Percentiles rank a stretch among this genome's conserved stretches.
Evolutionary conservation across 2,797 vertebrate species (phyloP).

Genomic region (Oceanodroma leucorhoa): DNA sequence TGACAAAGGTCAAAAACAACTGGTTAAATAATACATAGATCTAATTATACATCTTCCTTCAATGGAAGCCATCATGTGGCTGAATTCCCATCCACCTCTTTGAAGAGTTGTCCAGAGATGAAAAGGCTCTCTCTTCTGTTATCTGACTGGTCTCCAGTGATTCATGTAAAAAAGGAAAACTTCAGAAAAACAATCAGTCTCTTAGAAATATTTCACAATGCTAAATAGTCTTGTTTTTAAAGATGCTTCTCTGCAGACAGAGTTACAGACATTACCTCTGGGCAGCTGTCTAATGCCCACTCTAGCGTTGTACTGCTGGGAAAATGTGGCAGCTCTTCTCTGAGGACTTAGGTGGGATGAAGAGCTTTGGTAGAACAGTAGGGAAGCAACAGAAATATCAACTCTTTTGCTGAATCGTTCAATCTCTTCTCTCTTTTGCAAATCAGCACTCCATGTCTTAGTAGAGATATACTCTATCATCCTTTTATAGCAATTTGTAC

Average conservation of each 20-base stretch:
- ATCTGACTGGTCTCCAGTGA: background rate
- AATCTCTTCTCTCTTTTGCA: background rate
- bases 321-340: background rate
- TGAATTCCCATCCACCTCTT: constrained; percentile 24
- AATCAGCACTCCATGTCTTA: background rate
- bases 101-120: constrained; percentile 1
- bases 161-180: background rate
- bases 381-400: background rate
- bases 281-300: background rate
- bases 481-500: background rate
- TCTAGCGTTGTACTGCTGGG: background rate
- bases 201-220: constrained; percentile 23
- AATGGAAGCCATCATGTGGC: background rate
- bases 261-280: background rate
- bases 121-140: constrained; percentile 14
- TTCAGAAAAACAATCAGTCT: background rate
- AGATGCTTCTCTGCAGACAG: background rate
- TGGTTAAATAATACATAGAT: background rate
- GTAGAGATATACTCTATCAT: background rate
- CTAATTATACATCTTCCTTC: background rate
- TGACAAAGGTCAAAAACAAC: background rate
- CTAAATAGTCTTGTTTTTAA: background rate
- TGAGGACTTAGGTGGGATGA: background rate
- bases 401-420: background rate
- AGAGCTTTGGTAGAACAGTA: background rate